Evolutionary conservation across 1,140 invertebrate species (phyloP).

Genomic region (Bombus impatiens): DNA sequence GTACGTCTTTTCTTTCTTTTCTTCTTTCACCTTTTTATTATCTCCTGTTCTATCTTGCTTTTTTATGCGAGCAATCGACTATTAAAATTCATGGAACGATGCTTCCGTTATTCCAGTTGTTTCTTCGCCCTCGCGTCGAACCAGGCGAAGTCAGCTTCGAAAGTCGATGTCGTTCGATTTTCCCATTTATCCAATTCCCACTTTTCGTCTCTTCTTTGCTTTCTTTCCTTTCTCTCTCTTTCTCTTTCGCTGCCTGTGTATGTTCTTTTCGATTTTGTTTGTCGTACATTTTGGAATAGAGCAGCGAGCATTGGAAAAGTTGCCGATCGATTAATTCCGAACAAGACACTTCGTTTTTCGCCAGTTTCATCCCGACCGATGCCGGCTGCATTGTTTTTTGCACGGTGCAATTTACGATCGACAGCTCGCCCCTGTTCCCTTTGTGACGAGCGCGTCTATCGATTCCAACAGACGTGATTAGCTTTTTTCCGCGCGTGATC

Average conservation of each 20-base stretch:
- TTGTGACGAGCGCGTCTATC: neutral
- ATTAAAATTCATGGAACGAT: neutral
- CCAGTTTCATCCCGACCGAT: neutral
- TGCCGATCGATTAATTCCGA: conserved; percentile 36
- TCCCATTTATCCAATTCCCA: neutral
- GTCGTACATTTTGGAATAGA: too few relatives aligned
- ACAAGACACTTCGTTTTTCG: conserved; percentile 34
- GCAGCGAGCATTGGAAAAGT: neutral
- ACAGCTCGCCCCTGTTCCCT: neutral
- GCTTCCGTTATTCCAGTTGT: neutral
- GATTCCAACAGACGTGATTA: conserved; percentile 11
- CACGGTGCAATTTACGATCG: conserved; percentile 32
- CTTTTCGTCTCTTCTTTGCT: too few relatives aligned
- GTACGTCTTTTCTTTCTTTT: neutral
- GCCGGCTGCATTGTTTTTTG: conserved; percentile 14
- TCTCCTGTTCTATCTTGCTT: too few relatives aligned
- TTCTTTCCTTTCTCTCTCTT: neutral
- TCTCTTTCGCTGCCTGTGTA: neutral
- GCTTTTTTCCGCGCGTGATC: neutral
- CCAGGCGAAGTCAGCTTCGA: neutral
- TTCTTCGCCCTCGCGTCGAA: neutral
- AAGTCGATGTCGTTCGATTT: neutral
- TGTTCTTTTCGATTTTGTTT: neutral
- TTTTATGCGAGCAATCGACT: neutral
- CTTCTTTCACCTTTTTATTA: neutral